Percentiles rank a stretch among this genome's conserved stretches.
These are phyloP conservation scores for Anthonomus grandis DNA, from an alignment of 1,140 invertebrate genomes.

Conservation along the genomic window DNA sequence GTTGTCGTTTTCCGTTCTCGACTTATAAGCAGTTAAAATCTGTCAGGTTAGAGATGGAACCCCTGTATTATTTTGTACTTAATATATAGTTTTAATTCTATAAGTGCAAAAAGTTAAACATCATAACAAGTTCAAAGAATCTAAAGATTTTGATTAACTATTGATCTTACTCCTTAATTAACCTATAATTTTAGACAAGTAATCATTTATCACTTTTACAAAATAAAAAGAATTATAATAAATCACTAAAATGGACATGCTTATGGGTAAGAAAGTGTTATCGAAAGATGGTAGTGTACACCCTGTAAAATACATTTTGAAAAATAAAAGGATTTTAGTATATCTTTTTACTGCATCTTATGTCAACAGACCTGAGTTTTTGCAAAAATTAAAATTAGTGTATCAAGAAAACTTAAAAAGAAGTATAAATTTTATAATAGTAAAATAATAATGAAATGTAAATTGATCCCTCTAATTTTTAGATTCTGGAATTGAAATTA, in stretches of 20 bases:
- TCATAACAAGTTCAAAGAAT: too few species aligned
- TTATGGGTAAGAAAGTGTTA: constrained; percentile 23
- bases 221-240: too few species aligned
- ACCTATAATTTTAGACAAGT: too few species aligned
- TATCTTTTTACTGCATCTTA: constrained; percentile 28
- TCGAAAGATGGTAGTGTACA: constrained; percentile 18
- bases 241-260: constrained; percentile 30
- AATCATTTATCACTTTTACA: too few species aligned
- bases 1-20: too few species aligned
- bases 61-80: too few species aligned
- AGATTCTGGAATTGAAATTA: constrained; percentile 25
- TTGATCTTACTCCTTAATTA: too few species aligned
- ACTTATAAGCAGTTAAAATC: too few species aligned
- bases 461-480: not conserved
- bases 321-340: constrained; percentile 24
- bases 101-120: too few species aligned
- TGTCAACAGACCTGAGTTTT: constrained; percentile 16
- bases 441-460: not conserved
- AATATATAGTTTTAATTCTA: too few species aligned
- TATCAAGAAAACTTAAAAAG: constrained; percentile 29
- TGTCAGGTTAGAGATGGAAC: too few species aligned
- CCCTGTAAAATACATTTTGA: constrained; percentile 15
- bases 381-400: constrained; percentile 18
- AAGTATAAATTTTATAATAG: not conserved
- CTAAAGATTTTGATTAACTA: too few species aligned